Conservation (phyloP, 37 sponge, comb jelly and placozoan species). For the Lycopodina hypogea region DNA sequence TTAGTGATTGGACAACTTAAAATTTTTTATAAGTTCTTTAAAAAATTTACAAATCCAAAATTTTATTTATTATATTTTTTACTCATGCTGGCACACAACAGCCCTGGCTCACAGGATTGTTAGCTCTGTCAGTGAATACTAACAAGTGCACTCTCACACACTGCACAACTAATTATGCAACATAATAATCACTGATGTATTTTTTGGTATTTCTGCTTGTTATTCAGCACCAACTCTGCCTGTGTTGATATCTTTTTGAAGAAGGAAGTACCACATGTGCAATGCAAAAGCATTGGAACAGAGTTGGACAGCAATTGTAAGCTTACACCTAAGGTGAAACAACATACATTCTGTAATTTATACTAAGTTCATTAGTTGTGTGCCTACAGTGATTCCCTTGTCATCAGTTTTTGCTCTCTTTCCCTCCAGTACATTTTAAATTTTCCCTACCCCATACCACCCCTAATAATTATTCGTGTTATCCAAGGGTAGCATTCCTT, state of each 20-base stretch:
- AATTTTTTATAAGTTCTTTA: no score
- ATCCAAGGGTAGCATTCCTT: background rate
- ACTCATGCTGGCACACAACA: background rate
- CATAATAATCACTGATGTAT: background rate
- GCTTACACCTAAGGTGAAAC: constrained; percentile 6
- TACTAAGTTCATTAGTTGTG: no score
- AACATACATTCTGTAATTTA: no score
- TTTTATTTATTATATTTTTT: no score
- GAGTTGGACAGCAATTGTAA: constrained; percentile 15
- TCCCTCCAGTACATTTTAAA: no score
- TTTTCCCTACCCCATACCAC: no score
- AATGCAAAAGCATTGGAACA: constrained; percentile 46
- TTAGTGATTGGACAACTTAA: no score
- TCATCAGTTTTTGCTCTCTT: no score
- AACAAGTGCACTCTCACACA: background rate
- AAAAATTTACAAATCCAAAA: no score
- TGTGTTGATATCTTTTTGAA: constrained; percentile 31
- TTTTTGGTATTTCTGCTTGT: background rate
- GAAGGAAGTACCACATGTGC: constrained; percentile 7
- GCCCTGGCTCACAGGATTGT: constrained; percentile 9
- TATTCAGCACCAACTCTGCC: constrained; percentile 9
- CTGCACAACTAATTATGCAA: background rate
- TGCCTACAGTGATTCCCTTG: no score
- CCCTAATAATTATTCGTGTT: no score
- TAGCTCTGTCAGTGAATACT: constrained; percentile 4